phyloP scores from a whole-genome alignment of 2,888 invertebrate species.

The Litoditis marina region DNA sequence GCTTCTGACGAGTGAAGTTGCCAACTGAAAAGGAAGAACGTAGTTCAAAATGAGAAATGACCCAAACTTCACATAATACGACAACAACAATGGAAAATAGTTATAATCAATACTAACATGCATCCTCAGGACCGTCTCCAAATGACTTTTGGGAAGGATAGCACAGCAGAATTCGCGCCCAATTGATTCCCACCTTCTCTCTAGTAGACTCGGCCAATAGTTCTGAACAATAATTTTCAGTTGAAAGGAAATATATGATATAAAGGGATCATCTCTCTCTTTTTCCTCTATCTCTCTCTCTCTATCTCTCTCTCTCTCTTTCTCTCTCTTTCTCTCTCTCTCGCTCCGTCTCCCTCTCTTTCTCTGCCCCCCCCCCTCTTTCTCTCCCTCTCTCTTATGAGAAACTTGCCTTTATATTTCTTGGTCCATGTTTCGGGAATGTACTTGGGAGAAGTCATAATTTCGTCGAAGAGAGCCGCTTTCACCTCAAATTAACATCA shows the following conservation, averaged over 20 bases:
- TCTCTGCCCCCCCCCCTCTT: too few relatives aligned
- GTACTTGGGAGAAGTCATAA: constrained; percentile 34
- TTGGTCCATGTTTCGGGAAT: constrained; percentile 34
- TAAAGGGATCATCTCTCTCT: too few relatives aligned
- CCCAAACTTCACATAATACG: too few relatives aligned
- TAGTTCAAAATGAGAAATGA: too few relatives aligned
- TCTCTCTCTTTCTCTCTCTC: too few relatives aligned
- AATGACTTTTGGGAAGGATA: constrained; percentile 37
- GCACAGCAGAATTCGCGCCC: constrained; percentile 28
- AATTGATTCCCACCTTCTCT: constrained; percentile 35
- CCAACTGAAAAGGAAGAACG: constrained; percentile 21
- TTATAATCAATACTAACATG: constrained; percentile 19
- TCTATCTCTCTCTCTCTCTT: too few relatives aligned
- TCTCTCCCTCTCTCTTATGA: too few relatives aligned
- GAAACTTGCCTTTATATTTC: constrained; percentile 15
- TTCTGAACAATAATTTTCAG: constrained; percentile 13
- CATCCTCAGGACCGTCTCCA: constrained; percentile 37
- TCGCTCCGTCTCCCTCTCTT: too few relatives aligned
- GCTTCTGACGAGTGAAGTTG: constrained; percentile 26
- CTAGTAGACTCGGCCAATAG: constrained; percentile 29
- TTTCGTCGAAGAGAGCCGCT: constrained; percentile 35
- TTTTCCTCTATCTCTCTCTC: too few relatives aligned
- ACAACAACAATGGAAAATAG: too few relatives aligned
- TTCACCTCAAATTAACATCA: too few relatives aligned
- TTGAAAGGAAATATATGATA: background rate